Percentiles rank a stretch among this genome's conserved stretches.
Conservation (phyloP, 2,113 vertebrate genomes). For the Motacilla tschutschensis region DNA sequence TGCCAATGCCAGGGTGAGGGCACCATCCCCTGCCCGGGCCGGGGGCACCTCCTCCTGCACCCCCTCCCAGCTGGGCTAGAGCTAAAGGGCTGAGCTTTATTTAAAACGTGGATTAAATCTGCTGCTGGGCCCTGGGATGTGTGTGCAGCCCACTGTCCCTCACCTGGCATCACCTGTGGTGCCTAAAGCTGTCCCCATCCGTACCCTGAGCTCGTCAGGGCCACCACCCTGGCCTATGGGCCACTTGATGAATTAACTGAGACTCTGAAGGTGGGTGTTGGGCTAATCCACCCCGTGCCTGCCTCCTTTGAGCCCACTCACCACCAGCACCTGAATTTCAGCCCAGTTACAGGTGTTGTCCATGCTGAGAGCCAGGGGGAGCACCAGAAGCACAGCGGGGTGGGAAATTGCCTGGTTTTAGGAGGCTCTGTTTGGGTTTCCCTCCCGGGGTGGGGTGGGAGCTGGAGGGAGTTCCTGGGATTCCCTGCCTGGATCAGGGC, state of each 20-base stretch:
- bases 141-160: accelerated
- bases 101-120: neutral
- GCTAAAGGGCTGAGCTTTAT: neutral
- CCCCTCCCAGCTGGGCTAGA: neutral
- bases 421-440: neutral
- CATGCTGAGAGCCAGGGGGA: neutral
- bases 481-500: neutral
- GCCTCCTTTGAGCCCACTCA: neutral
- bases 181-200: neutral
- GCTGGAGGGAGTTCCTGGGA: neutral
- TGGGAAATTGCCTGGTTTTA: accelerated
- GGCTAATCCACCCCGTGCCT: neutral
- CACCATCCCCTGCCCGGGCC: neutral
- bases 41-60: neutral
- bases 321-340: accelerated
- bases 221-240: neutral
- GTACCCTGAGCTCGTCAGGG: accelerated
- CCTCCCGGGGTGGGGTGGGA: accelerated
- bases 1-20: neutral
- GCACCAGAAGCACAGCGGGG: accelerated
- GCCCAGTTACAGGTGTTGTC: accelerated
- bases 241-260: neutral
- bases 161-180: neutral
- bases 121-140: neutral
- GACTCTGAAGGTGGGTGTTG: neutral